These are phyloP conservation scores for Catocala sponsa DNA, from an alignment of 2,888 invertebrate species.

Conservation along the genomic window DNA sequence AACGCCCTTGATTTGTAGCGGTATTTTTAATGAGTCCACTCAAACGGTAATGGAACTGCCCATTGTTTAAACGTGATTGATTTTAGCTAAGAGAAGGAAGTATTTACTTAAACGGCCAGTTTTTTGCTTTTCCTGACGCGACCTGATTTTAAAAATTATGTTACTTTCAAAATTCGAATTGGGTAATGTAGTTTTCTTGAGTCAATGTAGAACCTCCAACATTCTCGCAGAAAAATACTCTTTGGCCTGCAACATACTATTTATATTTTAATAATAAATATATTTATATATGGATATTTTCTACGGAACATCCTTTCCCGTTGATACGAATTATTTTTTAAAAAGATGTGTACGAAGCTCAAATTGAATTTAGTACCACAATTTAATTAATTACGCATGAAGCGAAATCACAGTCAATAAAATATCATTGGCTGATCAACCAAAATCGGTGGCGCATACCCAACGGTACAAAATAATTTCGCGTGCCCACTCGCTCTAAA, in stretches of 20 bases:
- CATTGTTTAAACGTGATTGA: constrained; percentile 59
- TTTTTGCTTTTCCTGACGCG: neutral
- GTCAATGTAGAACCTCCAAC: too few species aligned
- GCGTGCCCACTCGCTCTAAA: constrained; percentile 5
- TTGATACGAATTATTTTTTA: too few species aligned
- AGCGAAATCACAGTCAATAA: neutral
- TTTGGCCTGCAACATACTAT: too few species aligned
- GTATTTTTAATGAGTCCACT: constrained; percentile 72
- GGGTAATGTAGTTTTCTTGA: too few species aligned
- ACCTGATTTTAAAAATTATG: neutral
- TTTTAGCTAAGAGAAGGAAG: constrained; percentile 28
- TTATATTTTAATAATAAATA: too few species aligned
- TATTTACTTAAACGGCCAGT: constrained; percentile 22
- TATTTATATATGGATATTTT: too few species aligned
- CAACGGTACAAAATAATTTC: constrained; percentile 2
- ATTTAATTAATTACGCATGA: too few species aligned
- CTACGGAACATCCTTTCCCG: too few species aligned
- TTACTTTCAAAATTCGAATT: too few species aligned
- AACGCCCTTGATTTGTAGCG: constrained; percentile 65
- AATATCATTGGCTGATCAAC: constrained; percentile 4
- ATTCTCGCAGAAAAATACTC: too few species aligned
- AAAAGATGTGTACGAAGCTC: too few species aligned
- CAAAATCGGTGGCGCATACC: constrained; percentile 1
- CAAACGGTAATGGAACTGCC: constrained; percentile 44
- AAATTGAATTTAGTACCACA: too few species aligned